A percentile compares a stretch with the other conserved stretches of the same genome.
These are phyloP conservation scores for Neosilurus mollespiculum DNA, from an alignment of 2,797 vertebrate genomes.

Conservation along the genomic window DNA sequence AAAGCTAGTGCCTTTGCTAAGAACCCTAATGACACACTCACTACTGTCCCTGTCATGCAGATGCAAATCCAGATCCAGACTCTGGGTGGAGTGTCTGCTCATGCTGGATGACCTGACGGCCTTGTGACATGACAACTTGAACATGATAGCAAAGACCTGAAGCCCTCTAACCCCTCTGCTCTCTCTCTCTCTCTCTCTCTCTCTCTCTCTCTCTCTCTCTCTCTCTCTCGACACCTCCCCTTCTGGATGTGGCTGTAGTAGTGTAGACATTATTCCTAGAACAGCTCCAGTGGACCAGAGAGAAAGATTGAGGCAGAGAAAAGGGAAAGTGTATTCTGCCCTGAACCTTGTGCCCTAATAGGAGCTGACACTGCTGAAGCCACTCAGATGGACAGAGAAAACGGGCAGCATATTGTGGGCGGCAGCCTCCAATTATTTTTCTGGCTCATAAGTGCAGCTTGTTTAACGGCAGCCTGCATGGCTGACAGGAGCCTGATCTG, in stretches of 20 bases:
- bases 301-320: conserved; percentile 45
- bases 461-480: conserved; percentile 71
- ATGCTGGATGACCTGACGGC: conserved; percentile 58
- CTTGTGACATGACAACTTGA: conserved; percentile 74
- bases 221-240: conserved; percentile 34
- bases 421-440: conserved; percentile 79
- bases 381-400: conserved; percentile 67
- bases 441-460: conserved; percentile 76
- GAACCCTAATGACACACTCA: conserved; percentile 69
- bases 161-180: conserved; percentile 49
- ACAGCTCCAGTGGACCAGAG: conserved; percentile 48
- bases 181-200: conserved; percentile 32
- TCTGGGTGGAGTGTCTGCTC: conserved; percentile 56
- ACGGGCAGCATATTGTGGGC: conserved; percentile 67
- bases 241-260: conserved; percentile 31
- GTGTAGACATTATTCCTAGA: conserved; percentile 35
- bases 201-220: conserved; percentile 39
- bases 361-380: conserved; percentile 70
- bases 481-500: conserved; percentile 75
- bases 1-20: conserved; percentile 47
- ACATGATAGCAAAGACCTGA: conserved; percentile 49
- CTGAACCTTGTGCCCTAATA: conserved; percentile 64
- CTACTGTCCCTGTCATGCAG: conserved; percentile 73
- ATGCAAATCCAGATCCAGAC: conserved; percentile 42
- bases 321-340: conserved; percentile 37